phyloP scores from a whole-genome alignment of 2,113 vertebrate genomes.

The Fukomys damarensis region DNA sequence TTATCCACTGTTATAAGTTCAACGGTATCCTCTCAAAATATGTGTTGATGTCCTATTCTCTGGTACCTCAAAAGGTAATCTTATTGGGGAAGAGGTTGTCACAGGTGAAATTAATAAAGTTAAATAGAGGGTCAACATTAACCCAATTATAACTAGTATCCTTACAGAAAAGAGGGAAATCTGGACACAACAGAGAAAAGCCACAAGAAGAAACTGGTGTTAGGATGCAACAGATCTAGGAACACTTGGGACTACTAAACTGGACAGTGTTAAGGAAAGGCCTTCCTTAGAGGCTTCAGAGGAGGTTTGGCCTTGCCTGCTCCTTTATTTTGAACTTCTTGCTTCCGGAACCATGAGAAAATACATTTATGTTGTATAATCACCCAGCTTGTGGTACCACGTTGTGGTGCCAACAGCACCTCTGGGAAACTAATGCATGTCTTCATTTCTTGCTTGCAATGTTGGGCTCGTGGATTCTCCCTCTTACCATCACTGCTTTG shows the following conservation, averaged over 20 bases:
- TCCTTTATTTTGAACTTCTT: not conserved
- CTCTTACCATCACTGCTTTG: slow-evolving; percentile 94
- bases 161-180: not conserved
- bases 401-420: not conserved
- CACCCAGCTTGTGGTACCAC: not conserved
- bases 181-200: not conserved
- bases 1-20: not conserved
- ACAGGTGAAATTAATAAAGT: not conserved
- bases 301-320: too few species aligned
- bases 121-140: not conserved
- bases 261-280: not conserved
- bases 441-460: accelerated
- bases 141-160: not conserved
- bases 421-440: not conserved
- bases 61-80: not conserved
- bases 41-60: not conserved
- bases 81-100: not conserved
- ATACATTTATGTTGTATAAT: not conserved
- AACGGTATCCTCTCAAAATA: not conserved
- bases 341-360: not conserved
- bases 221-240: not conserved
- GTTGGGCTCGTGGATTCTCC: accelerated
- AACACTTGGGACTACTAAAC: not conserved
- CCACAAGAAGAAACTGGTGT: not conserved
- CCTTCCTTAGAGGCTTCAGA: not conserved